Conservation (phyloP, 2,113 vertebrate species). For the Zapornia atra region DNA sequence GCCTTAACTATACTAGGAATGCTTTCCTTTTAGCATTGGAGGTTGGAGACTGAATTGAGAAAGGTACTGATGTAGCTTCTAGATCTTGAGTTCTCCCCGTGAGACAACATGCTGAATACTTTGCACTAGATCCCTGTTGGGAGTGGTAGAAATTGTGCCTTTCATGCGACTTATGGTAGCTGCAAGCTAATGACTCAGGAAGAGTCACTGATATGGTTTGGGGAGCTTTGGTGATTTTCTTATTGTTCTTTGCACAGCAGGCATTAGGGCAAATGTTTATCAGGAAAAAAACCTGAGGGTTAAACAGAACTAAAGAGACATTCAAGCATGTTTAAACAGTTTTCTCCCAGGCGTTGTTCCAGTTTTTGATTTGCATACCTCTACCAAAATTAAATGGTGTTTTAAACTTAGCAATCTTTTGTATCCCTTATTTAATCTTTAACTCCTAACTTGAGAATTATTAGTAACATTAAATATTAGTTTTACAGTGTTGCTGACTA, state of each 20-base stretch:
- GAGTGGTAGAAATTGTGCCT: slow-evolving; percentile 40
- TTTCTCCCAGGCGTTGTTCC: slow-evolving; percentile 66
- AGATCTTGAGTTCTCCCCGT: slow-evolving; percentile 19
- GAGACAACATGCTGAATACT: not conserved
- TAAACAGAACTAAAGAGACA: slow-evolving; percentile 69
- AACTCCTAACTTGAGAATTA: slow-evolving; percentile 68
- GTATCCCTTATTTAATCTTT: slow-evolving; percentile 68
- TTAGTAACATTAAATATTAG: slow-evolving; percentile 76
- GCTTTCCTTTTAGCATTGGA: not conserved
- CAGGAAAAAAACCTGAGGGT: slow-evolving; percentile 52
- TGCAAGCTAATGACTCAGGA: slow-evolving; percentile 49
- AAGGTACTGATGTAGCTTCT: not conserved
- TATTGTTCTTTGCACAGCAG: slow-evolving; percentile 71
- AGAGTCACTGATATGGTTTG: slow-evolving; percentile 24
- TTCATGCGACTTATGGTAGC: slow-evolving; percentile 25
- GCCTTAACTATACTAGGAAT: not conserved
- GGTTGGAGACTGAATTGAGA: not conserved
- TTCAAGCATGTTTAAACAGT: slow-evolving; percentile 68
- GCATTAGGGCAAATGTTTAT: slow-evolving; percentile 72
- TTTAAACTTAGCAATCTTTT: slow-evolving; percentile 66
- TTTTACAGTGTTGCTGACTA: slow-evolving; percentile 62
- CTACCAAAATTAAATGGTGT: slow-evolving; percentile 56
- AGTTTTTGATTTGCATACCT: slow-evolving; percentile 69
- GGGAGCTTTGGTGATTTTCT: slow-evolving; percentile 38
- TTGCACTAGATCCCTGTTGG: slow-evolving; percentile 17